phyloP scores from a whole-genome alignment of 2,888 invertebrate species.

The Cerastoderma edule region DNA sequence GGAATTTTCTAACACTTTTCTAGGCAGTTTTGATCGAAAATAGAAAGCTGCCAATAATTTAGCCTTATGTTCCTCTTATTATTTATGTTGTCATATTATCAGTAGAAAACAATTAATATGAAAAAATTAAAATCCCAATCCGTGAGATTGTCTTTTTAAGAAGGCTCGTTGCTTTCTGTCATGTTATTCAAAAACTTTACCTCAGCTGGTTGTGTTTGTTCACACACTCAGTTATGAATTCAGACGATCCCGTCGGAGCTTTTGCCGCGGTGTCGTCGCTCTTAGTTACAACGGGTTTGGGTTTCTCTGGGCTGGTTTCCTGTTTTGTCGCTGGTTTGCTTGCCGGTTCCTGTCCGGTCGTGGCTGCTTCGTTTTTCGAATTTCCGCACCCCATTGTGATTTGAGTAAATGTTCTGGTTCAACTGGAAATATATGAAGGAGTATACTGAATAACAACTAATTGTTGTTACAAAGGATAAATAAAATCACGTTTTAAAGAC shows the following conservation, averaged over 20 bases:
- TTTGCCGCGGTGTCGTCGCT: conserved; percentile 3
- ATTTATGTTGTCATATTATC: neutral
- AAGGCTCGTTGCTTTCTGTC: neutral
- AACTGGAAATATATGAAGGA: too few relatives aligned
- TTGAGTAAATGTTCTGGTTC: neutral
- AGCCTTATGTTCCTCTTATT: too few relatives aligned
- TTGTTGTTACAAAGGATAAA: too few relatives aligned
- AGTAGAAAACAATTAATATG: neutral
- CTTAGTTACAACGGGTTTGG: too few relatives aligned
- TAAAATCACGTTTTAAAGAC: too few relatives aligned
- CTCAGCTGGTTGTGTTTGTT: conserved; percentile 23
- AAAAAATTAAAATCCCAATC: neutral
- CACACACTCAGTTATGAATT: conserved; percentile 13
- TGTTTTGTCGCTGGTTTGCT: neutral
- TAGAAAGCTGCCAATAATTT: too few relatives aligned
- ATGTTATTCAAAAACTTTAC: neutral
- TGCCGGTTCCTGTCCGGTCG: neutral
- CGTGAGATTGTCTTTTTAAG: neutral
- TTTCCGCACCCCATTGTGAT: neutral
- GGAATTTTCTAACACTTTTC: too few relatives aligned
- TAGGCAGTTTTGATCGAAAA: too few relatives aligned
- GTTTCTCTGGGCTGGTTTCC: neutral
- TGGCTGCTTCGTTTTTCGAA: neutral
- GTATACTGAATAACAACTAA: too few relatives aligned
- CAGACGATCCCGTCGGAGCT: neutral